Percentiles rank a stretch among this genome's conserved stretches.
Evolutionary conservation across 2,888 invertebrate species (phyloP).

Genomic region (Axea sp.): DNA sequence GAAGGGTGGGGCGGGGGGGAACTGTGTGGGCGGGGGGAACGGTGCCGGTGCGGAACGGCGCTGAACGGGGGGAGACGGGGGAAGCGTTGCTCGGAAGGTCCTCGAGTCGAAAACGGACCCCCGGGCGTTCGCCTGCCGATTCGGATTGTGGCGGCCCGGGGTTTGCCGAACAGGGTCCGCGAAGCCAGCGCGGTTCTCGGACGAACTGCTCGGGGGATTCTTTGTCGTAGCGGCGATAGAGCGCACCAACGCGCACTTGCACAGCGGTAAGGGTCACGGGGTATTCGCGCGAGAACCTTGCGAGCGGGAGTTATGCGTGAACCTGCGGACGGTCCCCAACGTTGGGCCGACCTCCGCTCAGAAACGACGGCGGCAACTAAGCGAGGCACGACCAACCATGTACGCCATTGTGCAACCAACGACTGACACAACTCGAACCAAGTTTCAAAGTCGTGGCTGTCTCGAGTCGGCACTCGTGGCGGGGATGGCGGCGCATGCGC

Average conservation of each 20-base stretch:
- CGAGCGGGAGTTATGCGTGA: conserved; percentile 60
- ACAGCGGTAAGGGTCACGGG: too few relatives aligned
- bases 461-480: background rate
- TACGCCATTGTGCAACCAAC: conserved; percentile 77
- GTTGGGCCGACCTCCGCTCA: conserved; percentile 77
- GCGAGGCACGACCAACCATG: conserved; percentile 65
- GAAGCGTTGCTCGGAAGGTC: conserved; percentile 70
- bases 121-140: conserved; percentile 52
- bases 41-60: too few relatives aligned
- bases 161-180: conserved; percentile 53
- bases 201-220: conserved; percentile 11
- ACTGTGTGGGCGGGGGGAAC: too few relatives aligned
- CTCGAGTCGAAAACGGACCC: conserved; percentile 66
- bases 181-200: conserved; percentile 46
- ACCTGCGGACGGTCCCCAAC: conserved; percentile 75
- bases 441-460: conserved; percentile 36
- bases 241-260: conserved; percentile 15
- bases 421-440: conserved; percentile 67
- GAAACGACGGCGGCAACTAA: conserved; percentile 75
- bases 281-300: conserved; percentile 38
- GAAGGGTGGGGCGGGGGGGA: too few relatives aligned
- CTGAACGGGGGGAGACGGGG: too few relatives aligned
- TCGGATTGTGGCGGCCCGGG: conserved; percentile 66
- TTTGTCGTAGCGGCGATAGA: background rate
- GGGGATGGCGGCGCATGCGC: conserved; percentile 27